phyloP scores from a whole-genome alignment of 2,797 vertebrate species.

The Syngnathus acus region DNA sequence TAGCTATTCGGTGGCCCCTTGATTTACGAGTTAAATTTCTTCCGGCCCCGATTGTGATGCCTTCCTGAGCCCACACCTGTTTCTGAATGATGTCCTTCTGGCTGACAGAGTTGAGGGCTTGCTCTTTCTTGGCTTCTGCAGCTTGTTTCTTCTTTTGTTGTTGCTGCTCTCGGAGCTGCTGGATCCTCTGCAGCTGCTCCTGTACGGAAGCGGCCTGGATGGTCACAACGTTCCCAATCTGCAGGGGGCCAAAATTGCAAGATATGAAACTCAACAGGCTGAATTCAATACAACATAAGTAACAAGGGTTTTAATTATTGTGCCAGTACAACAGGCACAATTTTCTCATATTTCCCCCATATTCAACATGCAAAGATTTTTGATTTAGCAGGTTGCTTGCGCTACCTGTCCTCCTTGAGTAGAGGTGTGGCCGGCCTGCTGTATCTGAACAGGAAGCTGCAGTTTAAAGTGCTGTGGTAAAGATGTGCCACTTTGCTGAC shows the following conservation, averaged over 20 bases:
- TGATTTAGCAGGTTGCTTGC: neutral
- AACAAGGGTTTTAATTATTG: neutral
- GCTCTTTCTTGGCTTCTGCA: slow-evolving; percentile 85
- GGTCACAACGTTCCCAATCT: slow-evolving; percentile 85
- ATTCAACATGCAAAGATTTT: neutral
- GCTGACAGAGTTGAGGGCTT: slow-evolving; percentile 80
- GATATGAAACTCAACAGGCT: neutral
- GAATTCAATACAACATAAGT: neutral
- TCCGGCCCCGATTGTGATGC: neutral
- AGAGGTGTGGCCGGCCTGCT: slow-evolving; percentile 63
- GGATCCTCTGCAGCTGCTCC: slow-evolving; percentile 90
- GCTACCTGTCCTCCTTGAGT: slow-evolving; percentile 62
- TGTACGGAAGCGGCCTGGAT: slow-evolving; percentile 91
- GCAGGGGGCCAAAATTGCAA: slow-evolving; percentile 22
- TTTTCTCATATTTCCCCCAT: too few species aligned
- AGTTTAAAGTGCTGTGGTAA: slow-evolving; percentile 83
- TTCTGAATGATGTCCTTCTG: slow-evolving; percentile 95
- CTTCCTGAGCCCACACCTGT: slow-evolving; percentile 64
- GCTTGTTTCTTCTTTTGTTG: slow-evolving; percentile 90
- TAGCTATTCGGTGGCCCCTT: neutral
- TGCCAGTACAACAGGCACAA: neutral
- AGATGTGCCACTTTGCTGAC: slow-evolving; percentile 72
- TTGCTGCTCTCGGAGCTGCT: slow-evolving; percentile 92
- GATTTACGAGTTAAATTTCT: neutral
- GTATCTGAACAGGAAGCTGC: slow-evolving; percentile 85